Evolutionary conservation across 2,888 invertebrate species (phyloP).

Genomic region (Pedicia rivosa): DNA sequence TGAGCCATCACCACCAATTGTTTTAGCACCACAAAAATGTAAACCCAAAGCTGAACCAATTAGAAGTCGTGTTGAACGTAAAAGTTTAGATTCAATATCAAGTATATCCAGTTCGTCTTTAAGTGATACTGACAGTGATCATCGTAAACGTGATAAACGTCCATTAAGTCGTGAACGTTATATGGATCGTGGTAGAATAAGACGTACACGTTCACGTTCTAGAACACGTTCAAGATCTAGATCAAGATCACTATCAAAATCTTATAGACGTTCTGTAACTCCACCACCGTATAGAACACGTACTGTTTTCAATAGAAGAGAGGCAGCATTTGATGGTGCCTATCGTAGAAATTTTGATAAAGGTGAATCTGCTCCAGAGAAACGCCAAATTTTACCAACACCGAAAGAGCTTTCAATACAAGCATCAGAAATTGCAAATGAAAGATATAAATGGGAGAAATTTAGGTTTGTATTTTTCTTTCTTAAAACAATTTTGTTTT

Average conservation of each 20-base stretch:
- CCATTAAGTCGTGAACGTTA: too few relatives aligned
- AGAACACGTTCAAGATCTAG: constrained; percentile 1
- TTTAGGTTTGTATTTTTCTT: background rate
- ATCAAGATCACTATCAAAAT: constrained; percentile 18
- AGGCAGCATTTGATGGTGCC: too few relatives aligned
- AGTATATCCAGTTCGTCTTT: constrained; percentile 22
- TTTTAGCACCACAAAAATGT: constrained; percentile 32
- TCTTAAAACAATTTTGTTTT: background rate
- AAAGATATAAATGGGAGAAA: constrained; percentile 37
- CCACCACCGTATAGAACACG: too few relatives aligned
- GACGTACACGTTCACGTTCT: too few relatives aligned
- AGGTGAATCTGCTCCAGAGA: too few relatives aligned
- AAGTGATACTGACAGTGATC: background rate
- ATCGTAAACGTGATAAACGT: too few relatives aligned
- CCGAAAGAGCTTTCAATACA: constrained; percentile 26
- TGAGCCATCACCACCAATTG: constrained; percentile 40
- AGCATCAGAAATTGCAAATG: constrained; percentile 27
- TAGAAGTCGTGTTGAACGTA: constrained; percentile 9
- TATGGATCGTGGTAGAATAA: too few relatives aligned
- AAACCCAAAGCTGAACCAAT: constrained; percentile 7
- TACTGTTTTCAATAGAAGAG: too few relatives aligned
- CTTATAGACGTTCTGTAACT: constrained; percentile 25
- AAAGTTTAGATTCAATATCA: constrained; percentile 17
- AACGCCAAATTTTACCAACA: too few relatives aligned
- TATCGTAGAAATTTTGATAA: too few relatives aligned